Evolutionary conservation across 92 coral and sea anemone species (phyloP).

Genomic region (Muricea muricata): DNA sequence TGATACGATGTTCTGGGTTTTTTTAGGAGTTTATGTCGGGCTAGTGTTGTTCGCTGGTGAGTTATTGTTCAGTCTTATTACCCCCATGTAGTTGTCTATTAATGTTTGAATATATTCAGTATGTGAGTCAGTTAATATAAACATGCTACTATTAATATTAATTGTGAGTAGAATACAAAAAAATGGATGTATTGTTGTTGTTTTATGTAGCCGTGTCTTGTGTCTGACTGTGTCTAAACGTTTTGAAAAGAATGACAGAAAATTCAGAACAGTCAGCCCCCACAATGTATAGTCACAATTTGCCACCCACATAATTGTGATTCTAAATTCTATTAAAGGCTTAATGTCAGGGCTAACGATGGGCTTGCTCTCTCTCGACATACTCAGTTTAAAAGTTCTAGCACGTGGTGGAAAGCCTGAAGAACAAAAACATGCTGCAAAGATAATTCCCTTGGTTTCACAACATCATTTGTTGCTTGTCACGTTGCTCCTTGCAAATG

Average conservation of each 20-base stretch:
- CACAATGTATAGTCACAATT: too few relatives aligned
- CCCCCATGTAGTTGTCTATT: too few relatives aligned
- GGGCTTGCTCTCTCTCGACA: conserved; percentile 94
- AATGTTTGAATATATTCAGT: too few relatives aligned
- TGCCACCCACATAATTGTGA: too few relatives aligned
- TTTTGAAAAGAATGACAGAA: neutral
- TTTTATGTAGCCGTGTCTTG: too few relatives aligned
- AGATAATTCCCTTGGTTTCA: conserved; percentile 87
- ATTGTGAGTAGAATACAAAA: too few relatives aligned
- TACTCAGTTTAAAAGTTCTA: conserved; percentile 91
- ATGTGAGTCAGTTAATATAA: too few relatives aligned
- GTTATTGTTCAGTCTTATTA: conserved; percentile 12
- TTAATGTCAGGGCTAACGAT: conserved; percentile 95
- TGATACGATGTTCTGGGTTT: conserved; percentile 82
- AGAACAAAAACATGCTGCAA: conserved; percentile 80
- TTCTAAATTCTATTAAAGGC: too few relatives aligned
- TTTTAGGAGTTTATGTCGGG: conserved; percentile 78
- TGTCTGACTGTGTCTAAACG: neutral
- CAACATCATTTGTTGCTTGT: conserved; percentile 90
- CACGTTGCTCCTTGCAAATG: conserved; percentile 90
- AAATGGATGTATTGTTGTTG: too few relatives aligned
- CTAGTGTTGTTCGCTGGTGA: conserved; percentile 93
- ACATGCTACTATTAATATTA: too few relatives aligned
- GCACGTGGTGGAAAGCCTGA: conserved; percentile 89
- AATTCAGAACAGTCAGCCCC: too few relatives aligned